phyloP scores from a whole-genome alignment of 1,140 invertebrate genomes.

The Olivierus martensii region DNA sequence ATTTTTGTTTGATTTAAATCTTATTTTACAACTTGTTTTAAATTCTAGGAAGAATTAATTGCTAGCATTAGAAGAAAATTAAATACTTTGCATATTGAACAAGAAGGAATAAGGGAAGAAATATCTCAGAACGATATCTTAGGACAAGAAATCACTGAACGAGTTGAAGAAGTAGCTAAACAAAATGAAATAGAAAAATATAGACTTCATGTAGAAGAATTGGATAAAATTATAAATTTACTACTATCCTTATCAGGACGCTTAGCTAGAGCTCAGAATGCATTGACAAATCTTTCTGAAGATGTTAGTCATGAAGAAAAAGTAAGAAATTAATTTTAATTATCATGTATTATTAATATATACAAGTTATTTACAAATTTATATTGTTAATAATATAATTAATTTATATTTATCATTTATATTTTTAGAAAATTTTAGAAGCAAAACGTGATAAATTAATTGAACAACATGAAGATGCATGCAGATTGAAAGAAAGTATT shows the following conservation, averaged over 20 bases:
- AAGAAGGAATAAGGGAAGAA: constrained; percentile 55
- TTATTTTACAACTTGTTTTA: neutral
- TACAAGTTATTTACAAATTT: too few species aligned
- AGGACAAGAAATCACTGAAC: constrained; percentile 48
- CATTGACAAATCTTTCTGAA: constrained; percentile 44
- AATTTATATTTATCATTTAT: too few species aligned
- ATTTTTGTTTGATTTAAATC: neutral
- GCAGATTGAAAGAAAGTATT: constrained; percentile 65
- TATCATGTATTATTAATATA: too few species aligned
- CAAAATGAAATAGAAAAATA: constrained; percentile 68
- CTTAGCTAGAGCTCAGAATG: constrained; percentile 65
- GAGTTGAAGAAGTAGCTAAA: constrained; percentile 46
- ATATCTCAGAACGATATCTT: constrained; percentile 57
- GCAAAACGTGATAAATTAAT: constrained; percentile 61
- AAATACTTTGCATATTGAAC: constrained; percentile 57
- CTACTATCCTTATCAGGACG: constrained; percentile 65
- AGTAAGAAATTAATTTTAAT: constrained; percentile 35
- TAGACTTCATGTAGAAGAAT: constrained; percentile 67
- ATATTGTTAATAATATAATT: too few species aligned
- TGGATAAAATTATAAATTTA: constrained; percentile 74
- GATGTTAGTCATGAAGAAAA: constrained; percentile 46
- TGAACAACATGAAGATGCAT: constrained; percentile 70
- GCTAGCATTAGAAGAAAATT: constrained; percentile 59
- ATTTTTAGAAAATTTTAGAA: constrained; percentile 19
- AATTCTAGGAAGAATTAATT: constrained; percentile 59